Percentiles rank a stretch among this genome's conserved stretches.
phyloP scores from a whole-genome alignment of 2,797 vertebrate species.

The Okamejei kenojei region DNA sequence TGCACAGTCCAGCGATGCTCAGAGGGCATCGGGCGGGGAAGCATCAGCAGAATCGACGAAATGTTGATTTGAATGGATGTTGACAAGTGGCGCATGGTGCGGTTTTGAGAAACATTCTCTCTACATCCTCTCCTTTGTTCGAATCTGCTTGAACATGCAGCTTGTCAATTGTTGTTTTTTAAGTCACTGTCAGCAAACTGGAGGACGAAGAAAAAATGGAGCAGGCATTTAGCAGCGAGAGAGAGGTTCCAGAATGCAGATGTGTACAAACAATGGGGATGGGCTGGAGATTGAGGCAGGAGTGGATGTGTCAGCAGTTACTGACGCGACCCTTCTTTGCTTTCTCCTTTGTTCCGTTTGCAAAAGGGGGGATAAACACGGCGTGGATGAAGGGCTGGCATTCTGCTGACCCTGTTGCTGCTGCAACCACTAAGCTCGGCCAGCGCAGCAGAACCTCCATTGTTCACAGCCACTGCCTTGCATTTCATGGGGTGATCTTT shows the following conservation, averaged over 20 bases:
- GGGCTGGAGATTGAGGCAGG: background rate
- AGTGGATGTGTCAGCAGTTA: conserved; percentile 17
- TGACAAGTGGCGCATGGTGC: conserved; percentile 1
- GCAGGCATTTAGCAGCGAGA: background rate
- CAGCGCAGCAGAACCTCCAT: conserved; percentile 19
- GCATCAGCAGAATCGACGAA: background rate
- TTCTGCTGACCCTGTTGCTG: conserved; percentile 24
- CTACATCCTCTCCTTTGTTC: background rate
- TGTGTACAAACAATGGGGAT: conserved; percentile 4
- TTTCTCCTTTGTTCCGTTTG: conserved; percentile 17
- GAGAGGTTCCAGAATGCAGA: conserved; percentile 9
- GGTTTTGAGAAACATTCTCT: conserved; percentile 11
- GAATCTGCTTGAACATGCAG: background rate
- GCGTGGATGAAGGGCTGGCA: background rate
- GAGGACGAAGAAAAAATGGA: background rate
- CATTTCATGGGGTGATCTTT: conserved; percentile 11
- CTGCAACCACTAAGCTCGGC: background rate
- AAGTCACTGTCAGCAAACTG: conserved; percentile 12
- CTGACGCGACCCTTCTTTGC: background rate
- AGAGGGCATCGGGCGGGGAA: background rate
- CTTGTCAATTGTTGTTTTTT: conserved; percentile 6
- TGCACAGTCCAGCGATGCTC: background rate
- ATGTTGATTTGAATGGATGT: background rate
- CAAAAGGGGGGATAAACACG: conserved; percentile 16
- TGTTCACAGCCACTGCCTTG: conserved; percentile 6